Base-by-base conservation (phyloP, 2,888 invertebrate species). In the Acleris sparsana region DNA sequence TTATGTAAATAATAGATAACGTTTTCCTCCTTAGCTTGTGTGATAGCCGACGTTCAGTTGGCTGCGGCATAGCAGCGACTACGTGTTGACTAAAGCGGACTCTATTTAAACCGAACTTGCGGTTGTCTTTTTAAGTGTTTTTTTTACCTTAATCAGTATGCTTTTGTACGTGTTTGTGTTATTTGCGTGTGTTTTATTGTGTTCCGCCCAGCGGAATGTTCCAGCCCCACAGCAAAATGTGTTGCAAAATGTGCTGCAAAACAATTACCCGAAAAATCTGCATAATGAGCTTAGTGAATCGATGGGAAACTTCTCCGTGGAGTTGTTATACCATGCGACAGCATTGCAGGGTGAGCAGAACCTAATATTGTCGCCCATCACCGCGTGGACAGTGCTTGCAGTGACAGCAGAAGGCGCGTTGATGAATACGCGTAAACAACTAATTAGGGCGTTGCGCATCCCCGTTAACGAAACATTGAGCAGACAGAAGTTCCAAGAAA, bases 291-390 rank as follows among this genome's bases (percentile, higher is more conserved):
- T 92, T 3, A 77, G 89, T 5, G 88, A 90, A 56, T 81, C 76
- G 57, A 88, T 90, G 33, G 91, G 89, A 13, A 90, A 90, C 69
- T 92, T 92, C 79, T 92, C 91, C 53, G 75, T 92, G 2, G 90
- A 91, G 73, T 62, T 88, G 7, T 71, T 92, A 2, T 87, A 83
- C 63, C 82, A 85, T 52, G 84, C 86, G 0, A 74, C 87, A 1
- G 79, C 76, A 43, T 69, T 74, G 2, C 77, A 81, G 56, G 69
- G 73, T 2, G 75, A 75, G 4, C 68, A 78, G 3, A 92, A 95
- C 78, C 85, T 95, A 69, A 94, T 95, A 53, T 83, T 95, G 70
- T 95, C 95, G 0, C 95, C 95, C 4, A 93, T 95, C 67, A 94
- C 95, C 0, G 86, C 95, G 17, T 95, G 95, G 95, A 93, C 94